Percentiles rank a stretch among this genome's conserved stretches.
Evolutionary conservation across 2,888 invertebrate species (phyloP).

Genomic region (Zaprionus lineosus): DNA sequence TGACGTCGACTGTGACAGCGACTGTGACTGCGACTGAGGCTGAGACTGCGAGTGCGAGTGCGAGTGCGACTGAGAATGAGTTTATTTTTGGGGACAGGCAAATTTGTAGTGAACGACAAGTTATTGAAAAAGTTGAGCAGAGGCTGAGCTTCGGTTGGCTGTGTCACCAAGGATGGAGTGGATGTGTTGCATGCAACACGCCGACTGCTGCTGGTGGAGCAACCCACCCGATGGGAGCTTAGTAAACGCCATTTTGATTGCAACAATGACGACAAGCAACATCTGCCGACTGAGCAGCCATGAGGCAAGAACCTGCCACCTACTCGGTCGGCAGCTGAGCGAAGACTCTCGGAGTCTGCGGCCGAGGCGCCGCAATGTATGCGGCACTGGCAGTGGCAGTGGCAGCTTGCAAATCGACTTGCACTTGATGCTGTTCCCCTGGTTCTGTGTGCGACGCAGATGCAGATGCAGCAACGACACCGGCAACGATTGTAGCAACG

Average conservation of each 20-base stretch:
- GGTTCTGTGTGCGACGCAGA: slow-evolving; percentile 77
- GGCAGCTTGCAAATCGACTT: slow-evolving; percentile 58
- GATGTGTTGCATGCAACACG: no score
- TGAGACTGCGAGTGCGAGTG: neutral
- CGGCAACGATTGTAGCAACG: slow-evolving; percentile 60
- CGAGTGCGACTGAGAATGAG: slow-evolving; percentile 11
- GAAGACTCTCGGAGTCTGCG: no score
- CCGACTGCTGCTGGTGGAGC: no score
- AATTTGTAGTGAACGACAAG: slow-evolving; percentile 45
- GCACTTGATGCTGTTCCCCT: slow-evolving; percentile 77
- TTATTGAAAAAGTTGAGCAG: slow-evolving; percentile 49
- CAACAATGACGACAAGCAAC: slow-evolving; percentile 51
- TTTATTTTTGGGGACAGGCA: slow-evolving; percentile 55
- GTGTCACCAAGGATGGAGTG: neutral
- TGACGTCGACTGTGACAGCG: slow-evolving; percentile 1
- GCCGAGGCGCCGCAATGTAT: no score
- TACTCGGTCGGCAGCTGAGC: slow-evolving; percentile 21
- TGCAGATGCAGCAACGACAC: slow-evolving; percentile 78
- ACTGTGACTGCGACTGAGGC: slow-evolving; percentile 1
- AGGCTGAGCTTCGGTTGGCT: slow-evolving; percentile 13
- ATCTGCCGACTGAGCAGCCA: slow-evolving; percentile 35
- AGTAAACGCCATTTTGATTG: slow-evolving; percentile 60
- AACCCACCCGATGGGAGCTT: slow-evolving; percentile 25
- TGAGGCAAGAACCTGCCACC: slow-evolving; percentile 50
- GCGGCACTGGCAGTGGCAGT: slow-evolving; percentile 9